These are phyloP conservation scores for Amazona vittata DNA, from an alignment of 2,113 vertebrate genomes.

Conservation along the genomic window DNA sequence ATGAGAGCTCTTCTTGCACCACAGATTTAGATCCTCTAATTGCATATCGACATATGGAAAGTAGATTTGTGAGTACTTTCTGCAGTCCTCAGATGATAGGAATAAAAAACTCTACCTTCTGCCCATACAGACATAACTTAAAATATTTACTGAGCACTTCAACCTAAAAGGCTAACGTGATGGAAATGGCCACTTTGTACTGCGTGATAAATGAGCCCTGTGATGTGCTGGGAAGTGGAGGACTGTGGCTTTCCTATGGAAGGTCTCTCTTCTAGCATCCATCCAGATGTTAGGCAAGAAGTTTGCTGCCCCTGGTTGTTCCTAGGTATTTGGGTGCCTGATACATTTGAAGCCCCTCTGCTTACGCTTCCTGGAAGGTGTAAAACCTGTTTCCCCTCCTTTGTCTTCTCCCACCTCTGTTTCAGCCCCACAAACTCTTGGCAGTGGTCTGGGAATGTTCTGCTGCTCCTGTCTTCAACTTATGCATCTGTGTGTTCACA, in stretches of 20 bases:
- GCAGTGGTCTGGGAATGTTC: not conserved
- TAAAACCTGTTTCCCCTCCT: not conserved
- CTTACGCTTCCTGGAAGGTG: not conserved
- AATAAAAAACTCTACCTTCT: constrained; percentile 46
- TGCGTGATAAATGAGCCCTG: not conserved
- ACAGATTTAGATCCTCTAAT: constrained; percentile 44
- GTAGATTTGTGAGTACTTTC: constrained; percentile 44
- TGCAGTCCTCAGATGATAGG: not conserved
- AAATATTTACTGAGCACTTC: constrained; percentile 58
- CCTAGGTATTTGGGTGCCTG: not conserved
- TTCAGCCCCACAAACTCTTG: not conserved
- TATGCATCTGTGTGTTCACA: not conserved
- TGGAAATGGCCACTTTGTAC: constrained; percentile 47
- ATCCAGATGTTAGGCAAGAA: not conserved
- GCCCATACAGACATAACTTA: constrained; percentile 39
- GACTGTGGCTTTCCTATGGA: not conserved
- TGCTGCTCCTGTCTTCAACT: not conserved
- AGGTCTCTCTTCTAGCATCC: not conserved
- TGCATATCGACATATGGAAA: constrained; percentile 59
- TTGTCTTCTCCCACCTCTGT: not conserved
- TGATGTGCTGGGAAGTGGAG: not conserved
- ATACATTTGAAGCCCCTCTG: not conserved
- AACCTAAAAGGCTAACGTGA: constrained; percentile 39
- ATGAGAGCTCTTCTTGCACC: constrained; percentile 35
- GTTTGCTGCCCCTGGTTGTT: accelerated